These are phyloP conservation scores for Morus bassanus DNA, from an alignment of 2,797 vertebrate genomes.

Conservation along the genomic window DNA sequence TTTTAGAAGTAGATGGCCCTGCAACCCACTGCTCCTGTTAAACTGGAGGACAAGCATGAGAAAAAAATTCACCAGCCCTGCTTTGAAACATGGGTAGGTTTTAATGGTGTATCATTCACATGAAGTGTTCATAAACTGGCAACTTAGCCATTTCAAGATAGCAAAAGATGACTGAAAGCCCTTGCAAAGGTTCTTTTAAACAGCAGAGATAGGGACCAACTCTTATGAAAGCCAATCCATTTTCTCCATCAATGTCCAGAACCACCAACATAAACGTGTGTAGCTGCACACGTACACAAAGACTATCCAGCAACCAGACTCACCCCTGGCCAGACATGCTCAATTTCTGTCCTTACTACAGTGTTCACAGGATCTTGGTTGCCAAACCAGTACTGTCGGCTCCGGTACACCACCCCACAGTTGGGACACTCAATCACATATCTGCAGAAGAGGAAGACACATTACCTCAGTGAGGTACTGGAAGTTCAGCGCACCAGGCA, in stretches of 20 bases:
- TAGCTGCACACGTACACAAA: not conserved
- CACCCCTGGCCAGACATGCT: constrained; percentile 98
- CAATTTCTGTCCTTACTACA: constrained; percentile 96
- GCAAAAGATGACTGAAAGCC: not conserved
- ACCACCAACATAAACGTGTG: not conserved
- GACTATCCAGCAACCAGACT: constrained; percentile 45
- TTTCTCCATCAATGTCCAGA: not conserved
- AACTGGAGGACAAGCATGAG: not conserved
- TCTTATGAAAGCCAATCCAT: not conserved
- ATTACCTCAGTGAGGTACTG: not conserved
- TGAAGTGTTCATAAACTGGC: not conserved
- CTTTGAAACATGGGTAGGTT: not conserved
- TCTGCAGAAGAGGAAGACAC: constrained; percentile 63
- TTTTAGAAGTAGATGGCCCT: not conserved
- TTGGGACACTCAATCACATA: constrained; percentile 98
- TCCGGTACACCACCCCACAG: constrained; percentile 95
- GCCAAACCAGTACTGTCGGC: constrained; percentile 98
- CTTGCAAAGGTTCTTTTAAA: not conserved
- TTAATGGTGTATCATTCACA: not conserved
- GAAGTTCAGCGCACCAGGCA: not conserved
- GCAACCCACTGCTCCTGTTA: not conserved
- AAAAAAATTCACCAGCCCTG: not conserved
- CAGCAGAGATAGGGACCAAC: not conserved
- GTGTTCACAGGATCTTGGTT: constrained; percentile 99
- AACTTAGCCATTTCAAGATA: not conserved